Percentiles rank a stretch among this genome's conserved stretches.
These are phyloP conservation scores for Helicoverpa assulta DNA, from an alignment of 2,888 invertebrate genomes.

Conservation along the genomic window DNA sequence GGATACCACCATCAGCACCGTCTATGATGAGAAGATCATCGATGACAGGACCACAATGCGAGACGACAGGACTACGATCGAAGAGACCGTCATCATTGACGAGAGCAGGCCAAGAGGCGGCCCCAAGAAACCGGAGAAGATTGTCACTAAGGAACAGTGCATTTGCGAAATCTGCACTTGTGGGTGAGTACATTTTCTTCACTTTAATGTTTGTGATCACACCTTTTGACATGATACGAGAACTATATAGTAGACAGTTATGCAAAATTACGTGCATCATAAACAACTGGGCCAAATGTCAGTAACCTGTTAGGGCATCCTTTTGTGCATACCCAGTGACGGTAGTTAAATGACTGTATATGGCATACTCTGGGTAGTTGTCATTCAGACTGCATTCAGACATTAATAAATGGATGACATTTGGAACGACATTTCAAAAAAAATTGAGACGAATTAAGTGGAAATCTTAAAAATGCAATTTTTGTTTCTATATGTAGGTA, in stretches of 20 bases:
- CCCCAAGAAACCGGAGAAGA: slow-evolving; percentile 84
- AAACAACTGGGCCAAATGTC: slow-evolving; percentile 23
- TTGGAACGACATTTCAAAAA: slow-evolving; percentile 18
- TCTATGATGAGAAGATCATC: slow-evolving; percentile 85
- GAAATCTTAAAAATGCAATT: not conserved
- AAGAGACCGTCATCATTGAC: slow-evolving; percentile 81
- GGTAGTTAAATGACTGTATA: slow-evolving; percentile 5
- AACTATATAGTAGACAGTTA: slow-evolving; percentile 1
- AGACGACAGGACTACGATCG: slow-evolving; percentile 82
- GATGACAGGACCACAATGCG: slow-evolving; percentile 86
- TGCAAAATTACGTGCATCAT: slow-evolving; percentile 6
- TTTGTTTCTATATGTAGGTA: not conserved
- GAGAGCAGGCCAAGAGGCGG: slow-evolving; percentile 83
- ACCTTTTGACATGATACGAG: slow-evolving; percentile 53
- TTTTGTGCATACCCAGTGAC: slow-evolving; percentile 54
- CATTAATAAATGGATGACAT: slow-evolving; percentile 31
- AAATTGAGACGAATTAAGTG: slow-evolving; percentile 4
- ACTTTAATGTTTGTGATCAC: slow-evolving; percentile 12
- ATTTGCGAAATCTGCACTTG: slow-evolving; percentile 97
- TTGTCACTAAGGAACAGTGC: slow-evolving; percentile 93
- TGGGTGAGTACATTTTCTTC: slow-evolving; percentile 92
- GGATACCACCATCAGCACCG: slow-evolving; percentile 83
- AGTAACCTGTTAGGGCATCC: slow-evolving; percentile 60
- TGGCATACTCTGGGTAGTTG: slow-evolving; percentile 18
- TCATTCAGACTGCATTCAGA: slow-evolving; percentile 40